phyloP scores from a whole-genome alignment of 1,140 invertebrate genomes.

The Anoplolepis gracilipes region DNA sequence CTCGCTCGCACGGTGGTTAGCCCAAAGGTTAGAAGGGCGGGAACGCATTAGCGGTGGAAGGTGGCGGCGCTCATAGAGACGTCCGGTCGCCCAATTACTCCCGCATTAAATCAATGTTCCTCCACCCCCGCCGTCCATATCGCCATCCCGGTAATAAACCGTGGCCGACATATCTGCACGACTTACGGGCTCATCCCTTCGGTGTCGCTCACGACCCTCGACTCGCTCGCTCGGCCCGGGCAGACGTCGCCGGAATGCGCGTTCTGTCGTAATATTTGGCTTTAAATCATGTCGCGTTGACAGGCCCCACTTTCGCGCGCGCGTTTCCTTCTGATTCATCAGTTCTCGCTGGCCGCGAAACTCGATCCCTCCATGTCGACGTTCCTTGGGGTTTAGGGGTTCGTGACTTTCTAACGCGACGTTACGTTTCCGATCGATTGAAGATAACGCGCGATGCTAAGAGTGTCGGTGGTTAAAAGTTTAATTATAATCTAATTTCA shows the following conservation, averaged over 20 bases:
- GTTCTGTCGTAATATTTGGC: constrained; percentile 86
- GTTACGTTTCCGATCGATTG: too few relatives aligned
- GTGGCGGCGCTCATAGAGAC: constrained; percentile 82
- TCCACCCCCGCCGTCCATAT: constrained; percentile 74
- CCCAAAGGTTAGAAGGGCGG: constrained; percentile 73
- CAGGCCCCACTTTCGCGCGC: constrained; percentile 78
- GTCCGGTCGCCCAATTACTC: constrained; percentile 84
- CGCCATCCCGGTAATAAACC: constrained; percentile 82
- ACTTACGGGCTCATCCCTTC: constrained; percentile 72
- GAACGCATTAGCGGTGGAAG: constrained; percentile 80
- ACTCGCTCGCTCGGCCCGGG: background rate
- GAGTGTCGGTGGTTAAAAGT: too few relatives aligned
- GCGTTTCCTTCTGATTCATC: constrained; percentile 76
- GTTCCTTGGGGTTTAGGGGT: background rate
- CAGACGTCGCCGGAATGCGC: constrained; percentile 80
- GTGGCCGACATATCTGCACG: constrained; percentile 81
- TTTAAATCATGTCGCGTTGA: constrained; percentile 86
- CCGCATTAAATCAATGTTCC: constrained; percentile 85
- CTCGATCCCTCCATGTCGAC: background rate
- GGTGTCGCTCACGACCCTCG: constrained; percentile 52
- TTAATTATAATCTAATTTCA: too few relatives aligned
- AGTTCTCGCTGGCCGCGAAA: background rate
- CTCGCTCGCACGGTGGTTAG: constrained; percentile 71
- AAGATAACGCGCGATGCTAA: background rate
- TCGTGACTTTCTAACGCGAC: background rate